phyloP scores from a whole-genome alignment of 2,888 invertebrate genomes.

The Rotaria macrura region DNA sequence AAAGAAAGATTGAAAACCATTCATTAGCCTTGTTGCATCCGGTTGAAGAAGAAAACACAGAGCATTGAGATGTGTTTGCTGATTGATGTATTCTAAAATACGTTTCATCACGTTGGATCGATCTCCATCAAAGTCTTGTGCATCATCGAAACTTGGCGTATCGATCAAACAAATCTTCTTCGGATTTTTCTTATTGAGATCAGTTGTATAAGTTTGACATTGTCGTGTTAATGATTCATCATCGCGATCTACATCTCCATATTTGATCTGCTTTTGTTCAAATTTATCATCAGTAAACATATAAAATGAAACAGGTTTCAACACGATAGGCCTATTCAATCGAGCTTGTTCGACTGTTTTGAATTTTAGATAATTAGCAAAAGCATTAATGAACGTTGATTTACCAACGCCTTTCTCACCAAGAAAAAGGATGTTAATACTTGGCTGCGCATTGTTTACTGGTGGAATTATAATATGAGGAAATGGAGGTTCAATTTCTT shows the following conservation, averaged over 20 bases:
- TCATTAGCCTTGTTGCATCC: background rate
- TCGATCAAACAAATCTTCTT: background rate
- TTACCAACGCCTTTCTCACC: background rate
- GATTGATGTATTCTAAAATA: background rate
- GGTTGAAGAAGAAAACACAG: background rate
- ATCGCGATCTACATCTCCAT: background rate
- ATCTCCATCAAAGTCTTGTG: background rate
- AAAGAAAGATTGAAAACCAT: background rate
- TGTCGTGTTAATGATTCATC: background rate
- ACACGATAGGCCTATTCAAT: background rate
- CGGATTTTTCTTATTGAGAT: background rate
- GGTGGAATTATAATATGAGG: too few relatives aligned
- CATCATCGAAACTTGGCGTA: background rate
- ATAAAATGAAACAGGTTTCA: background rate
- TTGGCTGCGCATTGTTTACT: background rate
- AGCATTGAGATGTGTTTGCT: background rate
- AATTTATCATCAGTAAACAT: background rate
- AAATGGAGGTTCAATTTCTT: too few relatives aligned
- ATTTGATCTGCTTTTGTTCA: background rate
- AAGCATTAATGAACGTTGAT: background rate
- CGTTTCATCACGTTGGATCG: background rate
- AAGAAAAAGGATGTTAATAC: background rate
- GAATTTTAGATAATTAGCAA: background rate
- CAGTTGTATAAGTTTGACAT: background rate
- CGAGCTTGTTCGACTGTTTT: background rate